Conservation (phyloP, 2,888 invertebrate genomes). For the Melipona beecheii region DNA sequence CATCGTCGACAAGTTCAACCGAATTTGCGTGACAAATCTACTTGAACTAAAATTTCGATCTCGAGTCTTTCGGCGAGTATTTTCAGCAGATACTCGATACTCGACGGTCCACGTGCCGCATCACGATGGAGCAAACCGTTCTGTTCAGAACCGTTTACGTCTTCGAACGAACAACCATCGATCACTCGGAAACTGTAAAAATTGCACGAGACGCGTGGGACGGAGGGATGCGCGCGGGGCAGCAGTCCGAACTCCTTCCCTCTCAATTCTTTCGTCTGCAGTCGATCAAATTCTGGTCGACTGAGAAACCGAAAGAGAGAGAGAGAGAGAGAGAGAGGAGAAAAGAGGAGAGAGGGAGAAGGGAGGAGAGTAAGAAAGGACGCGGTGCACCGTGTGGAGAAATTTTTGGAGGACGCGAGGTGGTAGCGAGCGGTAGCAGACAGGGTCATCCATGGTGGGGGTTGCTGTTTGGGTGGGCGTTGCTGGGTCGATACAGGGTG, state of each 20-base stretch:
- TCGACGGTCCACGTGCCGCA: too few species aligned
- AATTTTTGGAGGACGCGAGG: slow-evolving; percentile 62
- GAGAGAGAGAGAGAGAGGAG: neutral
- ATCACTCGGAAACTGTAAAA: too few species aligned
- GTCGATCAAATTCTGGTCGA: neutral
- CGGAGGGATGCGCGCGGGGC: neutral
- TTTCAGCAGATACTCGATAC: too few species aligned
- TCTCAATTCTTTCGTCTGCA: neutral
- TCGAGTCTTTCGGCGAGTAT: too few species aligned
- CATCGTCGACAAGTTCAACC: too few species aligned
- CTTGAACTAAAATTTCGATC: too few species aligned
- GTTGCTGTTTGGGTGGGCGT: slow-evolving; percentile 75
- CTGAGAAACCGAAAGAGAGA: neutral
- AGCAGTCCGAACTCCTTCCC: too few species aligned
- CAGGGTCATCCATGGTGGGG: slow-evolving; percentile 68
- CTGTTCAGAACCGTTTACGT: neutral
- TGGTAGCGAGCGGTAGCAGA: slow-evolving; percentile 53
- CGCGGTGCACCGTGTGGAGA: slow-evolving; percentile 22
- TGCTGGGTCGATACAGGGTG: slow-evolving; percentile 81
- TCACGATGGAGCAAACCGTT: neutral
- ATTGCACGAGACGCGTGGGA: neutral
- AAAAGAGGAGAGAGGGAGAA: neutral
- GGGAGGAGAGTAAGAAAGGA: neutral
- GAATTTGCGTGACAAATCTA: too few species aligned
- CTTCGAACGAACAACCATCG: too few species aligned